Base-by-base conservation (phyloP, 2,888 invertebrate species). In the Bellardia pandia region DNA sequence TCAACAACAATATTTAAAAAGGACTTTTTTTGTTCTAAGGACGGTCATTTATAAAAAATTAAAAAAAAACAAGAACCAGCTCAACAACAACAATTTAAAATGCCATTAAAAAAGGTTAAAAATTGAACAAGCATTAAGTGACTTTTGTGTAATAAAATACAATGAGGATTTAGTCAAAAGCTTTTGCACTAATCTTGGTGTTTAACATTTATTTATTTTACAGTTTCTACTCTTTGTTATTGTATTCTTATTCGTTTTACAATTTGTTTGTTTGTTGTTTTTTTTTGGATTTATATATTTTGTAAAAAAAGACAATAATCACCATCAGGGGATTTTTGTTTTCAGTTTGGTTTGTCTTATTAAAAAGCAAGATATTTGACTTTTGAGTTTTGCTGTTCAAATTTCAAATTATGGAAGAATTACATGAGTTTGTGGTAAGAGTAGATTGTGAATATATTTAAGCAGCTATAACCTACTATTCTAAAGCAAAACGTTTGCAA, bases 101-200 rank as follows among this genome's bases (percentile, higher is more conserved):
- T 69, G 71, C 66, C 66, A 84, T 86, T 86, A 84, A 76, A 82
- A 86, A 81, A 85, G 87, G 85, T 87, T 87, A 74, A 81, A 77
- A 81, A 81, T 74, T 87, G 84, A 81, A 87, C 77, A 77, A 62
- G 81, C 74, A 69, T 81, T 84, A 84, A 84, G 74, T 81, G 80
- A 81, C 81, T 83, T 86, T 81, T 85, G 74, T 81, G 68, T 81
- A 74, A 74, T 87, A 81, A 87, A 85, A 78, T 81, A 81, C 84
- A 77, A 69, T 69, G 23, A 69, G 85, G 81, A 85, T 87, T 85
- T 71, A 77, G 77, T 64, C 56, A 53, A 64, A 77, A 75, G 81
- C 80, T 78, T 87, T 87, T 68, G 30, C 56, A 62, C 74, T 87
- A 85, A 87, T 85, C 87, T 75, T 68, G 62, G 68, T 75, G 69